Percentiles rank a stretch among this genome's conserved stretches.
These are phyloP conservation scores for Gerris lacustris DNA, from an alignment of 2,888 invertebrate species.

Conservation along the genomic window DNA sequence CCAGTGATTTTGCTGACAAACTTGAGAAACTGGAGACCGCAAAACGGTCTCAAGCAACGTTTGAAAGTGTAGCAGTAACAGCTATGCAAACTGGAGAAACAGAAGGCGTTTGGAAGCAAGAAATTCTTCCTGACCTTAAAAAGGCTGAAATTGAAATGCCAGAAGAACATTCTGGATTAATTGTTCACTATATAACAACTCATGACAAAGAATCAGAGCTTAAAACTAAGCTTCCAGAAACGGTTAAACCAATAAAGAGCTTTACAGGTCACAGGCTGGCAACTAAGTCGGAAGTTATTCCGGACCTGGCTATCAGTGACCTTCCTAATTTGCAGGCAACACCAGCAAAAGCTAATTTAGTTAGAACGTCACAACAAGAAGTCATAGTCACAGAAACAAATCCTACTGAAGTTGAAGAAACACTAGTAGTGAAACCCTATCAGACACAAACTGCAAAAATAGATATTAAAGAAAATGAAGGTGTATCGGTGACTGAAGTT, in stretches of 20 bases:
- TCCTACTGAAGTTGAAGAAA: slow-evolving; percentile 30
- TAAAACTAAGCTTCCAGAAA: slow-evolving; percentile 33
- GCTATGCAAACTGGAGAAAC: slow-evolving; percentile 39
- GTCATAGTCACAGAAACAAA: slow-evolving; percentile 32
- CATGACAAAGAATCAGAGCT: slow-evolving; percentile 40
- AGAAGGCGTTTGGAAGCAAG: slow-evolving; percentile 40
- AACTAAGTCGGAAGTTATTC: slow-evolving; percentile 32
- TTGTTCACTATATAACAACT: slow-evolving; percentile 38
- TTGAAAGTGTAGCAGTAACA: slow-evolving; percentile 32
- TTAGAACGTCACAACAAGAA: slow-evolving; percentile 30
- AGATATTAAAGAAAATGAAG: slow-evolving; percentile 34
- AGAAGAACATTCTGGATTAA: slow-evolving; percentile 34
- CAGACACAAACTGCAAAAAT: slow-evolving; percentile 26
- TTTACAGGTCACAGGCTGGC: slow-evolving; percentile 30
- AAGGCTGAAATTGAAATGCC: slow-evolving; percentile 33
- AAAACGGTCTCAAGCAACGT: slow-evolving; percentile 32
- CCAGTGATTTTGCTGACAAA: slow-evolving; percentile 36
- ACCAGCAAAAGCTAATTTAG: slow-evolving; percentile 29
- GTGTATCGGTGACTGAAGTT: slow-evolving; percentile 40
- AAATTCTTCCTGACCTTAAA: slow-evolving; percentile 44
- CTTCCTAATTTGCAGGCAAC: slow-evolving; percentile 28
- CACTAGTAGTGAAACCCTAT: slow-evolving; percentile 26
- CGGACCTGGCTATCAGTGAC: slow-evolving; percentile 33
- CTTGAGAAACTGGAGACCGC: slow-evolving; percentile 38
- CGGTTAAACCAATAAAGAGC: slow-evolving; percentile 31